Percentiles rank a stretch among this genome's conserved stretches.
phyloP scores from a whole-genome alignment of 2,888 invertebrate species.

The Clanis bilineata region DNA sequence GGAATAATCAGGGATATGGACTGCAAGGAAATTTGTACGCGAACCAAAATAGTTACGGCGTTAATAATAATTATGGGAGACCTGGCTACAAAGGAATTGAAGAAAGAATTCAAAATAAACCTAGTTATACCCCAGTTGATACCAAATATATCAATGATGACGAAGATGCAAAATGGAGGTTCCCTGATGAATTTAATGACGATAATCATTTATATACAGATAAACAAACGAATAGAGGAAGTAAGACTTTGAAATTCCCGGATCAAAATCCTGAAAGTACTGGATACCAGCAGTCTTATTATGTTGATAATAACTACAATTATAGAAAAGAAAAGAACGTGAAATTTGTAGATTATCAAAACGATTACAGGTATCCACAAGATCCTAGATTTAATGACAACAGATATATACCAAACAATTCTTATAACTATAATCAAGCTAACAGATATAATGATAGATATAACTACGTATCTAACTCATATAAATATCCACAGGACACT shows the following conservation, averaged over 20 bases:
- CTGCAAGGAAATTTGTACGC: conserved; percentile 29
- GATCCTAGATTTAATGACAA: conserved; percentile 4
- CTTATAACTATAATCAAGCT: background rate
- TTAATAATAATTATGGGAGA: conserved; percentile 34
- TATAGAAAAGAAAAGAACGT: conserved; percentile 35
- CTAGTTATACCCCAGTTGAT: conserved; percentile 26
- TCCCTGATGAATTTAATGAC: conserved; percentile 43
- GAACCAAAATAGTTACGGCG: conserved; percentile 41
- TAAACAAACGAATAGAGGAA: conserved; percentile 29
- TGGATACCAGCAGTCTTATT: background rate
- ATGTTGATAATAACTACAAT: conserved; percentile 23
- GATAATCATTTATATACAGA: conserved; percentile 28
- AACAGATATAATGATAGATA: conserved; percentile 15
- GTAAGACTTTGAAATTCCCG: conserved; percentile 45
- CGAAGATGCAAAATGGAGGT: conserved; percentile 48
- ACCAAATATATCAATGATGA: conserved; percentile 25
- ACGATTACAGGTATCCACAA: background rate
- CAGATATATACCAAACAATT: conserved; percentile 17
- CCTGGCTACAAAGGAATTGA: conserved; percentile 39
- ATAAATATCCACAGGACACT: conserved; percentile 4
- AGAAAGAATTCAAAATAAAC: conserved; percentile 63
- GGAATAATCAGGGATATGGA: conserved; percentile 29
- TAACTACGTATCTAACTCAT: background rate
- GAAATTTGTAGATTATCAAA: conserved; percentile 30
- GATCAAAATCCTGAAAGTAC: background rate